Base-by-base conservation (phyloP, 2,888 invertebrate species). In the Eupeodes latifasciatus region DNA sequence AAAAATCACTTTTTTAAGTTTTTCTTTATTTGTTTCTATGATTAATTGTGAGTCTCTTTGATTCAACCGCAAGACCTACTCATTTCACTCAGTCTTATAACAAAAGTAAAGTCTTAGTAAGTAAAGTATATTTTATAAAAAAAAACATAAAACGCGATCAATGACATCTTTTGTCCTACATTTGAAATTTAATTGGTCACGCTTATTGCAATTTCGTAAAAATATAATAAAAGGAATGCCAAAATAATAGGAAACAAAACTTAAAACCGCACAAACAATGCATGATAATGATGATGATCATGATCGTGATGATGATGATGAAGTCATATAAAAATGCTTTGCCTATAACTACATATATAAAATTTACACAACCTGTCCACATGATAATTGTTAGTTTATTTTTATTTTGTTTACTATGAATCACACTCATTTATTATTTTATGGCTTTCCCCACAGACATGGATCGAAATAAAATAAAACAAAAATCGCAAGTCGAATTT, bases 381-480 rank as follows among this genome's bases (percentile, higher is more conserved):
- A 77, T 76, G 66, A 82, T 47, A 76, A 61, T 79, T 55, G 36
- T 53, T 67, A 59, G 16, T 72, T 49, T 66, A 59, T 44, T 72
- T 57, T 19, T 11, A 40, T 59, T 62, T 44, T 78, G 36, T 61
- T 16, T 80, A n/a, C 5, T 61, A 61, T 87, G 87, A 87, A 76
- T 87, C 83, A 87, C 11, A 14, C 67, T 53, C 53, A 44, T 44
- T 81, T 57, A 64, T n/a, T 57, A 76, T 71, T 36, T 77, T 78
- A 83, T 87, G 83, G 87, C 87, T 87, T 87, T 87, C 87, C 87
- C 87, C 87, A 87, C 87, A 83, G 62, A 72, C 64, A 82, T 69
- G 36, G 36, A 82, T 80, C 14, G 47, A 72, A 47, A 72, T 49
- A 47, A 72, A 57, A 44, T 40, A 6, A 71, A 75, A 66, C 79